phyloP scores from a whole-genome alignment of 2,113 vertebrate genomes.

The Brienomyrus brachyistius region DNA sequence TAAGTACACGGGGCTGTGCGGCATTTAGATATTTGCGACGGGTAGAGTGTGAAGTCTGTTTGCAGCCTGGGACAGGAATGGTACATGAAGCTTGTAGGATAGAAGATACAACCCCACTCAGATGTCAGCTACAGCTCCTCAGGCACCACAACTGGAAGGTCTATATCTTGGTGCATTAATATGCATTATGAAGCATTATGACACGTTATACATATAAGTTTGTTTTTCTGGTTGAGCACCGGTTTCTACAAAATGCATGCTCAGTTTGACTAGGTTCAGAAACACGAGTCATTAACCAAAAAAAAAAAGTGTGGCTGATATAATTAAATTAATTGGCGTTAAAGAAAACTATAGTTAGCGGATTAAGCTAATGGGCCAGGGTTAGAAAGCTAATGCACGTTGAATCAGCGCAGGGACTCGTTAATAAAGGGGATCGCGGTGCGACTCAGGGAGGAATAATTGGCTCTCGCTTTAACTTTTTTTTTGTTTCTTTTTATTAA shows the following conservation, averaged over 20 bases:
- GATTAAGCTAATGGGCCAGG: slow-evolving; percentile 10
- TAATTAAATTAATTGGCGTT: slow-evolving; percentile 13
- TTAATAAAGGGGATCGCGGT: not conserved
- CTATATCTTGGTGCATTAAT: not conserved
- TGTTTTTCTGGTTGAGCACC: not conserved
- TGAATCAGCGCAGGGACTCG: not conserved
- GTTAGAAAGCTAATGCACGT: slow-evolving; percentile 4
- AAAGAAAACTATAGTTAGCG: not conserved
- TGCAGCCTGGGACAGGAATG: not conserved
- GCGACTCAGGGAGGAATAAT: not conserved
- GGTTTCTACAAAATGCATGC: not conserved
- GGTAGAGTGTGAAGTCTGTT: not conserved
- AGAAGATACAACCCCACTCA: not conserved
- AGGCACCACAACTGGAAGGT: not conserved
- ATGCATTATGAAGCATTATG: not conserved
- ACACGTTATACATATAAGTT: not conserved
- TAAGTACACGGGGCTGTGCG: not conserved
- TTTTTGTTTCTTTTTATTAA: not conserved
- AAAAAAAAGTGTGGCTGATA: not conserved
- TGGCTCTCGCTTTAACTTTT: not conserved
- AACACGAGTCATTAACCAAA: not conserved
- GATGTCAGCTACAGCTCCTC: not conserved
- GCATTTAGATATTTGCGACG: not conserved
- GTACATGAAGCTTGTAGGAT: not conserved
- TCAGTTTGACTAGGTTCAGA: not conserved